Conservation (phyloP, 2,888 invertebrate genomes). For the Ernsta delagoae region DNA sequence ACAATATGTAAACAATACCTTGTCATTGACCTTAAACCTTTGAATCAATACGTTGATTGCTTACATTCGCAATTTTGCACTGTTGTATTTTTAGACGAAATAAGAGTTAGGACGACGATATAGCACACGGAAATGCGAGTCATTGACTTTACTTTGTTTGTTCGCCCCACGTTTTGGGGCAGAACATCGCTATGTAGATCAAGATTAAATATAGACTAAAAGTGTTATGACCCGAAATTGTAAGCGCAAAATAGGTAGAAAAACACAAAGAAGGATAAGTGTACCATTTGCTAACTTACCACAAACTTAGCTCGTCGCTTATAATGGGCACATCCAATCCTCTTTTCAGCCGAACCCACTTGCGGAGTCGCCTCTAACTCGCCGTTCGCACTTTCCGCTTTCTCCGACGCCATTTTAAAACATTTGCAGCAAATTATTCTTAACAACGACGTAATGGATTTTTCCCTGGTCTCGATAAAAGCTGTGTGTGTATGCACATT, state of each 20-base stretch:
- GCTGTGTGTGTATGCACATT: constrained; percentile 36
- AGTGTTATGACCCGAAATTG: constrained; percentile 51
- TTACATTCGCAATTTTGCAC: constrained; percentile 7
- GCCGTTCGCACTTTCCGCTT: constrained; percentile 53
- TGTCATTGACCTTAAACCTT: constrained; percentile 33
- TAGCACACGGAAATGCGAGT: constrained; percentile 42
- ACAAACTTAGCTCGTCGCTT: constrained; percentile 94
- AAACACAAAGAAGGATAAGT: background rate
- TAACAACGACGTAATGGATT: constrained; percentile 29
- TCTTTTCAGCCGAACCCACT: constrained; percentile 64
- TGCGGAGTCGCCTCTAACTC: constrained; percentile 51
- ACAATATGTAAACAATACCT: constrained; percentile 4
- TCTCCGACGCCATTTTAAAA: constrained; percentile 65
- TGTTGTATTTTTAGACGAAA: constrained; percentile 24
- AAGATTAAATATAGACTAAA: constrained; percentile 63
- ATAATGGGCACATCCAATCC: constrained; percentile 92
- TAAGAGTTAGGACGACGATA: constrained; percentile 29
- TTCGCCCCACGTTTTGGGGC: constrained; percentile 53
- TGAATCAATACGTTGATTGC: constrained; percentile 3
- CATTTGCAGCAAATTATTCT: constrained; percentile 37
- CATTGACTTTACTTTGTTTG: constrained; percentile 70
- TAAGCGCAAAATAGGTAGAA: constrained; percentile 7
- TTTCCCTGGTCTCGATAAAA: constrained; percentile 39
- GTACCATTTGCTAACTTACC: constrained; percentile 81
- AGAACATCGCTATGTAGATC: constrained; percentile 52